phyloP scores from a whole-genome alignment of 2,888 invertebrate species.

The Drosophila tanythrix region DNA sequence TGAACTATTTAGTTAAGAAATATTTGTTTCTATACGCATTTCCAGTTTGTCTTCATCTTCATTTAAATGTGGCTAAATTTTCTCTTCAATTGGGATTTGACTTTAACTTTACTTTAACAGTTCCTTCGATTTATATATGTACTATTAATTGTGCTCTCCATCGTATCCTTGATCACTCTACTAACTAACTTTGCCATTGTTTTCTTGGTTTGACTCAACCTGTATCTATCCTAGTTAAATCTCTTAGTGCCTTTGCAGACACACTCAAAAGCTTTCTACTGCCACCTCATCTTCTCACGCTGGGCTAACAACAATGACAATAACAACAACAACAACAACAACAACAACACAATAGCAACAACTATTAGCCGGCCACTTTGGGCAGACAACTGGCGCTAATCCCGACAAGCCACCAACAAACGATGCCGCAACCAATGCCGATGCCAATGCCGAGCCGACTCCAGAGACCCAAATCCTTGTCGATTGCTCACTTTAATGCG shows the following conservation, averaged over 20 bases:
- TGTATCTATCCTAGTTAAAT: not conserved
- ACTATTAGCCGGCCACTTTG: conserved; percentile 74
- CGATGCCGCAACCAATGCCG: conserved; percentile 10
- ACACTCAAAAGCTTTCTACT: not conserved
- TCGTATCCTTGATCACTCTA: too few relatives aligned
- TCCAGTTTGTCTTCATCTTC: not conserved
- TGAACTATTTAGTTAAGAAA: too few relatives aligned
- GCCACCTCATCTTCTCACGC: conserved; percentile 61
- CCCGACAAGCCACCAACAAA: conserved; percentile 54
- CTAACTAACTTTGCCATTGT: not conserved
- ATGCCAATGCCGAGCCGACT: conserved; percentile 13
- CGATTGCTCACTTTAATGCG: conserved; percentile 78
- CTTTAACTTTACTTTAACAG: too few relatives aligned
- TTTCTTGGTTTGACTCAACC: not conserved
- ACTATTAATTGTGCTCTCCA: not conserved
- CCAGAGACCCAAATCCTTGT: conserved; percentile 66
- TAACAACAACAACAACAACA: conserved; percentile 17
- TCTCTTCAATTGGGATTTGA: not conserved
- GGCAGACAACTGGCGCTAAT: conserved; percentile 69
- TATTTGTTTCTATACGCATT: not conserved
- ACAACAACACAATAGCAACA: conserved; percentile 29
- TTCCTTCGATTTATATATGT: not conserved
- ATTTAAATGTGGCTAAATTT: not conserved
- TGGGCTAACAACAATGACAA: conserved; percentile 23
- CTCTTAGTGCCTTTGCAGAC: not conserved